Evolutionary conservation across 2,888 invertebrate genomes (phyloP).

Genomic region (Eupeodes luniger): DNA sequence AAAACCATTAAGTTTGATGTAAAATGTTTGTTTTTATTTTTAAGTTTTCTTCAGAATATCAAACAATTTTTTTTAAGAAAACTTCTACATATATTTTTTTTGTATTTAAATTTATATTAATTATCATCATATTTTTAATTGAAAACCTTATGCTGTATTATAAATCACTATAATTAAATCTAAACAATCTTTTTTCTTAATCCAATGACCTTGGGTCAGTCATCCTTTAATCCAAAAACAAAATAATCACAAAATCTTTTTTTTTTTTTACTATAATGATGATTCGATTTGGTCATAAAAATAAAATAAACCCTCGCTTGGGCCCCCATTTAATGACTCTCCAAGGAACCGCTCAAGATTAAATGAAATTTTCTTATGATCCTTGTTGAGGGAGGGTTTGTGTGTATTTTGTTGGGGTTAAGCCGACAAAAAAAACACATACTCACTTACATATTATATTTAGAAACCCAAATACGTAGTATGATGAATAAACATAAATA

Average conservation of each 20-base stretch:
- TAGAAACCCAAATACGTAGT: background rate
- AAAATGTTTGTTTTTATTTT: no score
- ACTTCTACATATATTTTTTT: no score
- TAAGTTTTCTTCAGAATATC: no score
- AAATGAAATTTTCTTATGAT: conserved; percentile 20
- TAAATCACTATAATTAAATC: background rate
- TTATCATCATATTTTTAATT: background rate
- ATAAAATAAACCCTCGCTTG: conserved; percentile 8
- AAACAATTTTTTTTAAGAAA: no score
- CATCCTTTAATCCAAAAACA: conserved; percentile 24
- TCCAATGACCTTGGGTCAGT: conserved; percentile 35
- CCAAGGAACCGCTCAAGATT: conserved; percentile 20
- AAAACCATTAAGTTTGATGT: no score
- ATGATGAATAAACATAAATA: conserved; percentile 34
- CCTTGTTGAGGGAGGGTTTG: background rate
- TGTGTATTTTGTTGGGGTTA: conserved; percentile 6
- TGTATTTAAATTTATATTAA: background rate
- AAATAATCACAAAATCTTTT: conserved; percentile 34
- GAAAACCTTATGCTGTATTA: background rate
- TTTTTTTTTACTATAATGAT: conserved; percentile 5
- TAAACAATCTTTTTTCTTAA: conserved; percentile 24
- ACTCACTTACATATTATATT: background rate
- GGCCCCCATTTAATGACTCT: conserved; percentile 19
- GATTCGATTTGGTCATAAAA: conserved; percentile 36
- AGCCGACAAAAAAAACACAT: conserved; percentile 18